These are phyloP conservation scores for Enhydra lutris DNA, from an alignment of 2,113 vertebrate genomes.

Conservation along the genomic window DNA sequence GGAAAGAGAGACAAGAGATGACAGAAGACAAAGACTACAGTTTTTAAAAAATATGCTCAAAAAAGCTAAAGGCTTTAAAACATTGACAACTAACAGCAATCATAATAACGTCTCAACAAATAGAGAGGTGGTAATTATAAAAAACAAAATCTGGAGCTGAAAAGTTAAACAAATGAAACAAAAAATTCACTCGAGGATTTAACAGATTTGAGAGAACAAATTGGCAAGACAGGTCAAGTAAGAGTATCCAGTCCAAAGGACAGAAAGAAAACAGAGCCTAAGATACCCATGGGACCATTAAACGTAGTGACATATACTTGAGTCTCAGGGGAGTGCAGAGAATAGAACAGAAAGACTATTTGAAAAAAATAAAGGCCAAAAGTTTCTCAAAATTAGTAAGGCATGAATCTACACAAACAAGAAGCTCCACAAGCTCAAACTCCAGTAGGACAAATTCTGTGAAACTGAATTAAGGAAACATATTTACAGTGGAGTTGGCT, in stretches of 20 bases:
- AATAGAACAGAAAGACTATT: background rate
- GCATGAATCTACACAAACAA: background rate
- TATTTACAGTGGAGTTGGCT: background rate
- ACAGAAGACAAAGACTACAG: background rate
- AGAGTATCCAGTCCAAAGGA: background rate
- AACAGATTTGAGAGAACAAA: background rate
- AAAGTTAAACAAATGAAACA: background rate
- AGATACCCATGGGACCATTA: background rate
- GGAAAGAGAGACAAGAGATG: background rate
- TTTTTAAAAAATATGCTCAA: background rate
- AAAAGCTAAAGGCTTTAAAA: background rate
- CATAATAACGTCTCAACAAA: background rate
- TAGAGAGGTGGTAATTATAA: background rate
- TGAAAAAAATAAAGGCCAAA: background rate
- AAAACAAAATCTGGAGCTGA: background rate
- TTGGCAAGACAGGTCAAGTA: background rate
- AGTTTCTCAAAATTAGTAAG: background rate
- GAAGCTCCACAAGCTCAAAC: background rate
- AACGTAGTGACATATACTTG: background rate
- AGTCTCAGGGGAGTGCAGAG: background rate
- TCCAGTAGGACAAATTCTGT: background rate
- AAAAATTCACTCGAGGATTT: background rate
- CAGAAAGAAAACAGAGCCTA: background rate
- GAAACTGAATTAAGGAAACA: background rate
- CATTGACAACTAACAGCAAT: background rate